Base-by-base conservation (phyloP, 2,888 invertebrate species). In the Heteromyza rotundicornis region DNA sequence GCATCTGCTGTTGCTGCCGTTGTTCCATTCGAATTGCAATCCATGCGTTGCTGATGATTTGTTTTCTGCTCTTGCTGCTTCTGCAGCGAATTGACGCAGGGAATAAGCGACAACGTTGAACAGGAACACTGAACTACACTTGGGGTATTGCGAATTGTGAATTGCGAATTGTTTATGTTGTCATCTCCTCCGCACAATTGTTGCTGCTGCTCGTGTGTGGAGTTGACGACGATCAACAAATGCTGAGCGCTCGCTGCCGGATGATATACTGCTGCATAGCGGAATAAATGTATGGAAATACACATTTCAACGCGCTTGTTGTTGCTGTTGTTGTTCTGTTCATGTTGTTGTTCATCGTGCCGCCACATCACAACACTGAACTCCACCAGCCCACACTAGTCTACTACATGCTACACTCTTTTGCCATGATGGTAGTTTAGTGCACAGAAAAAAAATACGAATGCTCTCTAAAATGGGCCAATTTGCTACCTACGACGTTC, bases 111-210 rank as follows among this genome's bases (percentile, higher is more conserved):
- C n/a, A n/a, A n/a, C n/a, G n/a, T n/a, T n/a, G n/a, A n/a, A n/a
- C 14, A 40, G 12, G 8, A 40, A 3, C 40, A n/a, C 40, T 12
- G 40, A 51, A 23, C 22, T 20, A n/a, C n/a, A n/a, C n/a, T n/a
- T n/a, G n/a, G n/a, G n/a, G n/a, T n/a, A n/a, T n/a, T n/a, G n/a
- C n/a, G n/a, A n/a, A n/a, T n/a, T n/a, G 76, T 76, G 76, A 75
- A 75, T 74, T 74, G 75, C 72, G 76, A 75, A 76, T 76, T 75
- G 76, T 76, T 74, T 74, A 74, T 74, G 76, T 76, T 74, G 74
- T 74, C 74, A 76, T 76, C 74, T 74, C 76, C 74, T 76, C 67
- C 75, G 71, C 74, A n/a, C n/a, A 76, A 76, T 74, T 74, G 74
- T 72, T 75, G 75, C 63, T 54, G 2, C 3, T 51, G 27, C 24